Conservation (phyloP, 2,797 vertebrate species). For the Ctenosaura bakeri region DNA sequence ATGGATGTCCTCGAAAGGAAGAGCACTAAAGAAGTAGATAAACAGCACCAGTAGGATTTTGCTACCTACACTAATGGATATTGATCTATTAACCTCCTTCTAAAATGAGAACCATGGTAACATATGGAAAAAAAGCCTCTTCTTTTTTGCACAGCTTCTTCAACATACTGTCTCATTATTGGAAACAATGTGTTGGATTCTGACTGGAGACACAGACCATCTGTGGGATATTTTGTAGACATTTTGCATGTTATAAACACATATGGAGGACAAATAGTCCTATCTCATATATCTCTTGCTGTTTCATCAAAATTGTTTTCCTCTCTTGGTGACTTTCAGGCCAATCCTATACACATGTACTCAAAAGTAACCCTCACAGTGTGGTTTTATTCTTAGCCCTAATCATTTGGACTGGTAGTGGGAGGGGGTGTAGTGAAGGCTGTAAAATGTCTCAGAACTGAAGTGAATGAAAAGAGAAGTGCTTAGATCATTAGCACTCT, state of each 20-base stretch:
- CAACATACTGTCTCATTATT: conserved; percentile 39
- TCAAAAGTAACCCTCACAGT: neutral
- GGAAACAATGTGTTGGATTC: conserved; percentile 45
- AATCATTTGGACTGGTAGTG: neutral
- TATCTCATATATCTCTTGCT: neutral
- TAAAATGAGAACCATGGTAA: conserved; percentile 23
- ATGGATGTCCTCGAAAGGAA: conserved; percentile 7
- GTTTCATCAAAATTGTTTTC: conserved; percentile 20
- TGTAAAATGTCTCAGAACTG: neutral
- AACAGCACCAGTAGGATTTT: conserved; percentile 17
- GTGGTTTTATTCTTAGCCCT: neutral
- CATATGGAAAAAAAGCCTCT: conserved; percentile 27
- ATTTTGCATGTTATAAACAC: conserved; percentile 39
- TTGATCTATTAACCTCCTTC: conserved; percentile 34
- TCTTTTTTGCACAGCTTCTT: conserved; percentile 24
- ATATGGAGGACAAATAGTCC: conserved; percentile 31
- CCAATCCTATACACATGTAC: neutral
- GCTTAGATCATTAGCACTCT: neutral
- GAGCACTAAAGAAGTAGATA: conserved; percentile 21
- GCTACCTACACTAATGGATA: conserved; percentile 16
- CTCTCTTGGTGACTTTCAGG: neutral
- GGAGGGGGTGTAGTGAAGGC: neutral
- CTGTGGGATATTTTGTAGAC: conserved; percentile 41
- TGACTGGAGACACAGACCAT: conserved; percentile 39
- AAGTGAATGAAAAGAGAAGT: neutral